phyloP scores from a whole-genome alignment of 2,113 vertebrate genomes.

The Brachyhypopomus gauderio region DNA sequence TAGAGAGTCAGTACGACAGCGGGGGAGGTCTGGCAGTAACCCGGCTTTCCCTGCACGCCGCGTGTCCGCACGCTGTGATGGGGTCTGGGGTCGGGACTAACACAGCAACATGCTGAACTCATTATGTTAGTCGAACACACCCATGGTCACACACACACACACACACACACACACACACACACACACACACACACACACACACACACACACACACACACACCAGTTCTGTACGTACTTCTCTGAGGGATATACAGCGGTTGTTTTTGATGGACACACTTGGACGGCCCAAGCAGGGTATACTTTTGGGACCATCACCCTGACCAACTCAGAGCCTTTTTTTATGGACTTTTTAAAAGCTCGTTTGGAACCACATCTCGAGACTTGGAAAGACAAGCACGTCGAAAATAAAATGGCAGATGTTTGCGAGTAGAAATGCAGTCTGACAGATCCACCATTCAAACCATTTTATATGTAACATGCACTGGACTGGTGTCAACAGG shows the following conservation, averaged over 20 bases:
- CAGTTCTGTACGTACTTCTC: slow-evolving; percentile 22
- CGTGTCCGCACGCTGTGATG: neutral
- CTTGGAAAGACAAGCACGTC: neutral
- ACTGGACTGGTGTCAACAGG: neutral
- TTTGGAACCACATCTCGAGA: neutral
- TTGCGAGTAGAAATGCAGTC: neutral
- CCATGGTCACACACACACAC: too few species aligned
- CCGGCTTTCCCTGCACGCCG: neutral
- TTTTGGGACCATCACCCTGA: neutral
- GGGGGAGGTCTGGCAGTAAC: slow-evolving; percentile 17
- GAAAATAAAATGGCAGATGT: neutral
- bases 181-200: too few species aligned
- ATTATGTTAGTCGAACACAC: slow-evolving; percentile 44
- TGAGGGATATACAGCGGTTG: slow-evolving; percentile 21
- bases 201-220: too few species aligned
- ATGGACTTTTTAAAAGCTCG: neutral
- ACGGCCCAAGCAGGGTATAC: neutral
- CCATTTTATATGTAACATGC: neutral
- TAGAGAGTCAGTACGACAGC: slow-evolving; percentile 27
- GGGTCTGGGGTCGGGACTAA: slow-evolving; percentile 23
- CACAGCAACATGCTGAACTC: slow-evolving; percentile 49
- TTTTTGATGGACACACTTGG: neutral
- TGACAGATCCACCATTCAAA: neutral
- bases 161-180: too few species aligned
- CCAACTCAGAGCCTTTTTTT: neutral